These are phyloP conservation scores for Gymnoscelis rufifasciata DNA, from an alignment of 2,888 invertebrate genomes.

Conservation along the genomic window DNA sequence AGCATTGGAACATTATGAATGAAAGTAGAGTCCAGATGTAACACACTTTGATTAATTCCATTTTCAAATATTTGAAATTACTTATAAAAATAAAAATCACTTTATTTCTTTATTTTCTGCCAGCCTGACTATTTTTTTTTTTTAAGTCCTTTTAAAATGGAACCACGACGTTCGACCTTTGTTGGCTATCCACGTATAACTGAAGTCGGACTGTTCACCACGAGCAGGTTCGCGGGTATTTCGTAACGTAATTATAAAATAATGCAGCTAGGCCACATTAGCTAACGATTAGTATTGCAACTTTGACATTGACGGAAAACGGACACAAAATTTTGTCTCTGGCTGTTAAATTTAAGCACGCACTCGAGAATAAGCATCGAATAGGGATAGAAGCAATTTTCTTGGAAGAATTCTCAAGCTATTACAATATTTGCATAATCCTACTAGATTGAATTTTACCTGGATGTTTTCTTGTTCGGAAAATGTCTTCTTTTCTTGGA, in stretches of 20 bases:
- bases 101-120: too few relatives aligned
- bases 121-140: too few relatives aligned
- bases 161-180: conserved; percentile 45
- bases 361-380: conserved; percentile 6
- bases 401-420: not conserved
- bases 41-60: conserved; percentile 60
- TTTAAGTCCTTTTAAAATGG: too few relatives aligned
- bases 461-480: not conserved
- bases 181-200: conserved; percentile 54
- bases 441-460: conserved; percentile 1
- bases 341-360: conserved; percentile 5
- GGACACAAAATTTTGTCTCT: conserved; percentile 6
- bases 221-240: conserved; percentile 37
- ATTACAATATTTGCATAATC: conserved; percentile 5
- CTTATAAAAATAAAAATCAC: too few relatives aligned
- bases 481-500: not conserved
- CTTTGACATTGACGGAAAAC: conserved; percentile 16
- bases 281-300: conserved; percentile 19
- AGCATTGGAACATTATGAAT: conserved; percentile 54
- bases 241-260: conserved; percentile 56
- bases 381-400: not conserved
- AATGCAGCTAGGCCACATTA: conserved; percentile 18
- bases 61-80: conserved; percentile 26
- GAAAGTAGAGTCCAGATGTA: conserved; percentile 54
- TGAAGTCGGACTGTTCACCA: conserved; percentile 45